Conservation (phyloP, 2,113 vertebrate species). For the Aleadryas rufinucha region DNA sequence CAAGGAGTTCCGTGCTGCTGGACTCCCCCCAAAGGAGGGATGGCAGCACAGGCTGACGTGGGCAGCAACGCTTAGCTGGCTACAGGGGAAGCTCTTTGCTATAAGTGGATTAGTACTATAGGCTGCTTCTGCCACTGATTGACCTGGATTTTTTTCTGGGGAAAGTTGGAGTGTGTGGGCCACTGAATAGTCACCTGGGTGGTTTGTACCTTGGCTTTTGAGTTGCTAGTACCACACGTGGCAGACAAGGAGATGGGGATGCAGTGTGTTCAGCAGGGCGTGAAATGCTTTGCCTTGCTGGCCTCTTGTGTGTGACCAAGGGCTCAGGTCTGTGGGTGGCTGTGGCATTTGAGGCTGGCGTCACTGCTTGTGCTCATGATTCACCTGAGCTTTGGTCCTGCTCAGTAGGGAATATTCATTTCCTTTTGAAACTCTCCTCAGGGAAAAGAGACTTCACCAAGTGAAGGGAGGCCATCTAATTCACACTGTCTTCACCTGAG, state of each 20-base stretch:
- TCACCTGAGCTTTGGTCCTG: conserved; percentile 15
- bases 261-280: neutral
- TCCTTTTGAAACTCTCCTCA: conserved; percentile 44
- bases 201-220: neutral
- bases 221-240: neutral
- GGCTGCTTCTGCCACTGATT: neutral
- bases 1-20: neutral
- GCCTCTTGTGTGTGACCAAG: neutral
- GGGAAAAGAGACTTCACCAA: conserved; percentile 61
- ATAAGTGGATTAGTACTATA: neutral
- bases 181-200: fast-evolving
- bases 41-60: neutral
- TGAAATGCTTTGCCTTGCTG: neutral
- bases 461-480: conserved; percentile 51
- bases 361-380: conserved; percentile 21
- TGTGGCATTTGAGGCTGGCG: conserved; percentile 4
- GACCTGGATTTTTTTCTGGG: neutral
- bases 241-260: neutral
- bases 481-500: neutral
- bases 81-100: neutral
- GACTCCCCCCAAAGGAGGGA: neutral
- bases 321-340: conserved; percentile 41
- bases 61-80: neutral
- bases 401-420: conserved; percentile 25
- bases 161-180: neutral